A percentile compares a stretch with the other conserved stretches of the same genome.
Conservation (phyloP, 2,113 vertebrate genomes). For the Notechis scutatus region DNA sequence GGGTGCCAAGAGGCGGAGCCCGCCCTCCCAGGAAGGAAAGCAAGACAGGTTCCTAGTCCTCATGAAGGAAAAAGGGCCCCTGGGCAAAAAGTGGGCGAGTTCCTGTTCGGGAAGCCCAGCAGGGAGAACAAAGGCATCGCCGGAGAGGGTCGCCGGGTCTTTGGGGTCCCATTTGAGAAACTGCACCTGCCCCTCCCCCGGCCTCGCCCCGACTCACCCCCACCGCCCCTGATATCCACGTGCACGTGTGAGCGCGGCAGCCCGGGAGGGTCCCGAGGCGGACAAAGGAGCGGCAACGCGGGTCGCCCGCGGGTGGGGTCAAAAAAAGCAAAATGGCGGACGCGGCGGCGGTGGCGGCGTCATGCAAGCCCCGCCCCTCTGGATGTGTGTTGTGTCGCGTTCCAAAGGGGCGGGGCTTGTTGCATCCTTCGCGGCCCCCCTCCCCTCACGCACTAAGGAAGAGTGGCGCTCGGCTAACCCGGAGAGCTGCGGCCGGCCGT, state of each 20-base stretch:
- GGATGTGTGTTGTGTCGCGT: background rate
- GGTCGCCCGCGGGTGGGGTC: background rate
- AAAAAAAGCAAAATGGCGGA: background rate
- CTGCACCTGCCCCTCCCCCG: background rate
- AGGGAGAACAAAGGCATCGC: background rate
- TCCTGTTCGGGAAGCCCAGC: background rate
- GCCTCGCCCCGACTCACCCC: background rate
- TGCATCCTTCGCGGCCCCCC: background rate
- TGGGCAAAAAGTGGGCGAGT: background rate
- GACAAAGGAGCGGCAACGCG: background rate
- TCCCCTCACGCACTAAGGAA: background rate
- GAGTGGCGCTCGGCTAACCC: background rate
- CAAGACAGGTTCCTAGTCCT: background rate
- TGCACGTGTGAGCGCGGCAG: background rate
- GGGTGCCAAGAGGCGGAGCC: background rate
- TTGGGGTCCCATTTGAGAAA: background rate
- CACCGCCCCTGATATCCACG: background rate
- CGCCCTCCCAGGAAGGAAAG: background rate
- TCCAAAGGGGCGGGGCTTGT: background rate
- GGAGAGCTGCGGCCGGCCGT: background rate
- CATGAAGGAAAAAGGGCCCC: background rate
- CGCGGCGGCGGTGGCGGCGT: rapidly evolving
- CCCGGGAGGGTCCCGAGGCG: background rate
- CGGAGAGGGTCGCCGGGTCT: background rate
- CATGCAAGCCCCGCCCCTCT: background rate